phyloP scores from a whole-genome alignment of 2,888 invertebrate species.

The Pheosia gnoma region DNA sequence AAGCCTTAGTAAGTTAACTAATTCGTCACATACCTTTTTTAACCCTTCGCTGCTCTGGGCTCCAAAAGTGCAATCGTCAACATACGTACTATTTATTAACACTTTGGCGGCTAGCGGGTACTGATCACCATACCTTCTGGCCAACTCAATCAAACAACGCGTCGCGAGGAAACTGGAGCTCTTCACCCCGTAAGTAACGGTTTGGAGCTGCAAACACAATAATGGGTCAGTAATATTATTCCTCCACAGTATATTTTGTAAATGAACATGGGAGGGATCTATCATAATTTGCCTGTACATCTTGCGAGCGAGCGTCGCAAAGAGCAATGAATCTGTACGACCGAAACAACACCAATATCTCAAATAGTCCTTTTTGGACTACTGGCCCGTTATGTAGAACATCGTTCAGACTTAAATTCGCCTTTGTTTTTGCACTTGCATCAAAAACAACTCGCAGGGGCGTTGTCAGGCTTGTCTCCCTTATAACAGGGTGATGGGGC shows the following conservation, averaged over 20 bases:
- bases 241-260: neutral
- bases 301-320: neutral
- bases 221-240: neutral
- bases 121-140: neutral
- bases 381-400: neutral
- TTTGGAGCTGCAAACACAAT: neutral
- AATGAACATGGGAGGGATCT: neutral
- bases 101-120: neutral
- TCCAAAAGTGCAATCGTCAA: neutral
- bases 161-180: neutral
- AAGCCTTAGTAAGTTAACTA: neutral
- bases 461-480: neutral
- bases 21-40: neutral
- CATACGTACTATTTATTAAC: neutral
- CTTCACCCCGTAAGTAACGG: neutral
- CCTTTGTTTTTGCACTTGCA: neutral
- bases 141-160: neutral
- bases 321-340: neutral
- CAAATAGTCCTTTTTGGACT: neutral
- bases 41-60: neutral
- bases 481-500: neutral
- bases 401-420: neutral
- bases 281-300: neutral
- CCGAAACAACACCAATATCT: neutral
- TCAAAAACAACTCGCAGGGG: neutral